A percentile compares a stretch with the other conserved stretches of the same genome.
These are phyloP conservation scores for Ostrea denselamellosa DNA, from an alignment of 1,140 invertebrate genomes.

Conservation along the genomic window DNA sequence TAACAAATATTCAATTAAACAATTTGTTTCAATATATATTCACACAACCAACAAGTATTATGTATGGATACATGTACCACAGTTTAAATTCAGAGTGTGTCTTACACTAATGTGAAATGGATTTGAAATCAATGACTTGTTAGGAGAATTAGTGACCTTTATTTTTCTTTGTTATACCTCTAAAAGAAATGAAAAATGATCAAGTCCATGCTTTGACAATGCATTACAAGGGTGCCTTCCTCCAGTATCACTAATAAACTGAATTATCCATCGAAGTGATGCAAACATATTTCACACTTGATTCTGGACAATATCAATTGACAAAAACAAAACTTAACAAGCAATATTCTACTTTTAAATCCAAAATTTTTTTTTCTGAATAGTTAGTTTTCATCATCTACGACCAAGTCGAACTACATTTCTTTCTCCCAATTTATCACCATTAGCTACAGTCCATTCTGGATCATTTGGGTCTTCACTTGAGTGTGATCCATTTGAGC, in stretches of 20 bases:
- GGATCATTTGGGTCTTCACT: slow-evolving; percentile 89
- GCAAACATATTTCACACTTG: slow-evolving; percentile 20
- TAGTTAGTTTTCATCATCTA: slow-evolving; percentile 5
- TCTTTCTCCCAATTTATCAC: slow-evolving; percentile 7
- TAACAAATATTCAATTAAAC: slow-evolving; percentile 22
- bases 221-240: neutral
- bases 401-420: slow-evolving; percentile 16
- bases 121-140: slow-evolving; percentile 16
- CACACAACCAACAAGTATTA: slow-evolving; percentile 28
- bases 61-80: neutral
- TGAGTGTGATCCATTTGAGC: slow-evolving; percentile 82
- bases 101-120: neutral
- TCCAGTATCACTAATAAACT: slow-evolving; percentile 5
- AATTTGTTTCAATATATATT: slow-evolving; percentile 24
- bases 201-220: neutral
- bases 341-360: neutral
- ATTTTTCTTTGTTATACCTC: neutral
- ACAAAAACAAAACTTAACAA: slow-evolving; percentile 28
- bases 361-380: slow-evolving; percentile 3
- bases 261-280: slow-evolving; percentile 34
- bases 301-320: slow-evolving; percentile 22
- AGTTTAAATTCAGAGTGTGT: neutral
- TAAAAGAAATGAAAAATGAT: neutral
- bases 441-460: slow-evolving; percentile 83
- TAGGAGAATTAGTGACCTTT: neutral